Evolutionary conservation across 23 tunicate genomes (phyloP), one percentile per base, ranked within the genome.

Genomic region (Oikopleura dioica): DNA sequence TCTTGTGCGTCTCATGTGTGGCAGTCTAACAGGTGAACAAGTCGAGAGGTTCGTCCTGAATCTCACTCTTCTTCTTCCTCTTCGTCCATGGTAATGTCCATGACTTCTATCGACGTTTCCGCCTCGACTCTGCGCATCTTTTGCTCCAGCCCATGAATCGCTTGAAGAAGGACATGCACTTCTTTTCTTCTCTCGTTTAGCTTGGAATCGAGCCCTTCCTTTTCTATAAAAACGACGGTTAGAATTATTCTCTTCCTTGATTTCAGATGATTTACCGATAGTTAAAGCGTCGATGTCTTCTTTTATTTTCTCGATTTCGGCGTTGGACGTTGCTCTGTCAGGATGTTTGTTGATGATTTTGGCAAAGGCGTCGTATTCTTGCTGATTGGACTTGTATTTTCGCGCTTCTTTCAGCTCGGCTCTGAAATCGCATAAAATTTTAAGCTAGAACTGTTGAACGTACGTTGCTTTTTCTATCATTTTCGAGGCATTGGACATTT

Each of bases 341-440:
- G 72, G 72, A 28, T 63, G 72, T 28, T 63, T 63, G 29, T 23
- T 2, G 26, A 63, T 63, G 2, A 63, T 63, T 28, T 63, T 23
- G 2, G 72, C 72, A 24, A 63, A 31, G 16, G 72, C 29, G 26
- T 63, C 72, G 26, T 63, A 63, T 28, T 63, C 72, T 28, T 63
- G 72, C 33, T 63, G 72, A 63, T 63, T 63, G 2, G 72, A 23
- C 33, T 63, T 63, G 33, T 63, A 63, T 28, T 63, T 63, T 63
- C 26, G 16, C 4, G 72, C 72, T 2, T 23, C 72, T 16, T 16
- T 24, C 72, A 63, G 26, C 4, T 63, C 72, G 4, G 16, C 26
- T 28, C 72, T 63, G 26, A 63, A 63, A 63, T 28, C n/a, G n/a
- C n/a, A n/a, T n/a, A n/a, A n/a, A n/a, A n/a, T n/a, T n/a, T n/a